Percentiles rank a stretch among this genome's conserved stretches.
Conservation (phyloP, 1,140 invertebrate genomes). For the Mercenaria mercenaria region DNA sequence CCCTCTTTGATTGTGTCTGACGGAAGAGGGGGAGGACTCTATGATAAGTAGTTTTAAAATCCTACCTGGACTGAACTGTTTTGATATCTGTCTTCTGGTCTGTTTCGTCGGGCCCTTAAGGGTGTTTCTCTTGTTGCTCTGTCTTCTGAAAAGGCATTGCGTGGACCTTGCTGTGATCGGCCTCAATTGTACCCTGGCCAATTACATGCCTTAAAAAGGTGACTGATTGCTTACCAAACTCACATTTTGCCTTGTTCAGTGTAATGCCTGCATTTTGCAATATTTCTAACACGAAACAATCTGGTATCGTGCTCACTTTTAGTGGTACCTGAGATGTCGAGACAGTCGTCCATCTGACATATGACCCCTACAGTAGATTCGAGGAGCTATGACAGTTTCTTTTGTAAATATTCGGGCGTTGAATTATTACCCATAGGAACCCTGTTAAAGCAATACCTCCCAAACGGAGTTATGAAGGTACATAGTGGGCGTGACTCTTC, state of each 20-base stretch:
- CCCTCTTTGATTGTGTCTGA: no score
- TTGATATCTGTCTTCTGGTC: no score
- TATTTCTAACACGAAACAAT: background rate
- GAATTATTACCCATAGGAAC: slow-evolving; percentile 57
- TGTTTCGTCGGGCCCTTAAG: no score
- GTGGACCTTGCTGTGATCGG: background rate
- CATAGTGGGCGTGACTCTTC: no score
- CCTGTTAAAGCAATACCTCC: slow-evolving; percentile 67
- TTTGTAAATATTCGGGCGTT: no score
- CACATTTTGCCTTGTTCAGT: background rate
- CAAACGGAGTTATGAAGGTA: no score
- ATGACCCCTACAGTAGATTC: slow-evolving; percentile 50
- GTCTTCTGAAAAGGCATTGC: background rate
- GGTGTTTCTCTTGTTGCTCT: background rate
- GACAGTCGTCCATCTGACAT: slow-evolving; percentile 70
- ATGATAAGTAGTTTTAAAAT: no score
- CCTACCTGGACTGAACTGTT: no score
- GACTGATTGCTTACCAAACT: background rate
- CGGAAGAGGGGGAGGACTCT: no score
- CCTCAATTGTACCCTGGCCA: background rate
- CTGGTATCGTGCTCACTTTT: no score
- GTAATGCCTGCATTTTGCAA: background rate
- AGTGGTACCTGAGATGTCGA: no score
- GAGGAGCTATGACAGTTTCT: slow-evolving; percentile 29
- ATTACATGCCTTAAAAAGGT: background rate